Evolutionary conservation across 2,888 invertebrate species (phyloP), one percentile per base, ranked within the genome.

Genomic region (Caenorhabditis sp.): DNA sequence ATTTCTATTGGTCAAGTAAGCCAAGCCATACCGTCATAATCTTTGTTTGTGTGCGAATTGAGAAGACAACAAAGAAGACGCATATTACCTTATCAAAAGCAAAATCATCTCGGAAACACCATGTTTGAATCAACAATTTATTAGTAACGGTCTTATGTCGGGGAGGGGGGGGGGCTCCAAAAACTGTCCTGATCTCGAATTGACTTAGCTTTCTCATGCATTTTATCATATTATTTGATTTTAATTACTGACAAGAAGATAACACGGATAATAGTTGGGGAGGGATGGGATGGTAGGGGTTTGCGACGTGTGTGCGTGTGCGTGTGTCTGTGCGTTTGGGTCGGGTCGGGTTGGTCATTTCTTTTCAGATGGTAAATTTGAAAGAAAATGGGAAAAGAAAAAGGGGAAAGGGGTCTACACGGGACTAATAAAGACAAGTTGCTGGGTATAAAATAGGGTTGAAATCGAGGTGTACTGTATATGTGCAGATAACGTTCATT

Each of bases 401-500:
- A 48, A 24, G 17, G 46, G 20, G 15, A 20, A 24, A 37, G 35
- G 39, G 24, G 26, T 55, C 66, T 74, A 74, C 66, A 66, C 66
- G 66, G 63, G 66, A 66, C 74, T 73, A 63, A 43, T 35, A 58
- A 20, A 58, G 55, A 30, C 27, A 55, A 48, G 46, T 17, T 15
- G 41, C 35, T 6, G 46, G 8, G 22, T 26, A 35, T 55, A 56
- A 35, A 39, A 58, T 58, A 50, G 27, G 59, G n/a, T 17, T 48
- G 7, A 35, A 6, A 24, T 15, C 9, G 4, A 22, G 46, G 20
- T 55, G 71, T 61, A 75, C 75, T 50, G 56, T 58, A 70, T 76
- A 76, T 76, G 63, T 76, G 76, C 76, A 76, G 76, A 76, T 70
- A 76, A 55, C 20, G 74, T 65, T 66, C 61, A 74, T 66, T 56